Base-by-base conservation (phyloP, 2,113 vertebrate species). In the Catharus minimus region DNA sequence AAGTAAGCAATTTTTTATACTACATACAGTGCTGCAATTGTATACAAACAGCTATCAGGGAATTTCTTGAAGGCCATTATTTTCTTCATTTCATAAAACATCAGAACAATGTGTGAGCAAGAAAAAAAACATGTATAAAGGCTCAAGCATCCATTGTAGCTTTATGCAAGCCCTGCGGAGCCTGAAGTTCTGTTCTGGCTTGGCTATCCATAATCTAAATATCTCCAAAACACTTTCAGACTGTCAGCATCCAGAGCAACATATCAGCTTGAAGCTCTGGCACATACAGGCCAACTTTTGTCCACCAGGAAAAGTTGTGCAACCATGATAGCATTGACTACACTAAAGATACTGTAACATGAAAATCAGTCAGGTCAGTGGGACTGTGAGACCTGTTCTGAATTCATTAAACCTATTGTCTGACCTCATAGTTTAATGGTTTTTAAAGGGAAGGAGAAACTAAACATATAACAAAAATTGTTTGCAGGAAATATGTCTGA, bases 21-120 rank as follows among this genome's bases (percentile, higher is more conserved):
- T 68, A 68, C 58, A 86, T 32, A 41, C 55, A 68, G 53, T n/a
- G 44, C 75, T 79, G 44, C 81, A 85, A 86, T 82, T 53, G 33
- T 86, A 64, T 1, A 8, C 61, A 88, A 93, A 80, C 72, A 79
- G 55, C 80, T 88, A 47, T 69, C 67, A 86, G 72, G 76, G 64
- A 41, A 68, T 80, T 90, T 88, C 32, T 86, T 46, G 46, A 72
- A 82, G n/a, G 53, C 6, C 55, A 44, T 24, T 53, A 65, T 80
- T 88, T 73, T 57, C 65, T 65, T 93, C 6, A 90, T 73, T 69
- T 80, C 38, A 33, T 83, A 72, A 82, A 92, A 82, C 68, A 86
- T 69, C 38, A 86, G 72, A 88, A 72, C 44, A 76, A 60, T 30
- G 44, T n/a, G 49, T 52, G 55, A 80, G 55, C 58, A 62, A 57